Base-by-base conservation (phyloP, 2,888 invertebrate genomes). In the Heliconius charithonia region DNA sequence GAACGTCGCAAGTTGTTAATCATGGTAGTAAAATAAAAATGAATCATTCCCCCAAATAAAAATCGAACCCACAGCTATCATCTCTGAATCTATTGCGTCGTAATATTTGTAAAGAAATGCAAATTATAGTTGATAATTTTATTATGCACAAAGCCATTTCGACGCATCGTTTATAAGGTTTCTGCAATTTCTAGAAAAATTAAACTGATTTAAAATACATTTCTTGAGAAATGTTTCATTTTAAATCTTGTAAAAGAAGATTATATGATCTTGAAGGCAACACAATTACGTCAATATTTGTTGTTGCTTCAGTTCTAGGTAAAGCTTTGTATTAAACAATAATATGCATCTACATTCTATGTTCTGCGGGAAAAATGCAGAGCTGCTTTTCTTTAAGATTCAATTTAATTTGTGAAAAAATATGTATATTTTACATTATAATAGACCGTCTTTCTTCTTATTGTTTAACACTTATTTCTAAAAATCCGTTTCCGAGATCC, bases 151-250 rank as follows among this genome's bases (percentile, higher is more conserved):
- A 51, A 19, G 51, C 7, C 51, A 22, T 22, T 51, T 7, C 7
- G 9, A 51, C 51, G 51, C n/a, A 29, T 9, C 16, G 16, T 59
- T 72, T 72, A 56, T 72, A 72, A 72, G 32, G 71, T n/a, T 32
- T 72, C 56, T 29, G 51, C 13, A 22, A 13, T 32, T 70, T 56
- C 29, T 72, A 27, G 25, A 45, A 70, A 45, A 65, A 65, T 3
- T 29, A 16, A 65, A 65, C 4, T 9, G 7, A 16, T 67, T 13
- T 63, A 25, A n/a, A 63, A 37, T 22, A 37, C 22, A 37, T 67
- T 67, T 37, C 32, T 37, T 67, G 67, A n/a, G 67, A 37, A 37
- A 32, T 41, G 37, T 41, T 41, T 41, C 12, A 6, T 22, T n/a
- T 41, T 25, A 41, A 67, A 37, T 37, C 41, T 37, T 37, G 67